phyloP scores from a whole-genome alignment of 2,113 vertebrate species.

The Syngnathus scovelli region DNA sequence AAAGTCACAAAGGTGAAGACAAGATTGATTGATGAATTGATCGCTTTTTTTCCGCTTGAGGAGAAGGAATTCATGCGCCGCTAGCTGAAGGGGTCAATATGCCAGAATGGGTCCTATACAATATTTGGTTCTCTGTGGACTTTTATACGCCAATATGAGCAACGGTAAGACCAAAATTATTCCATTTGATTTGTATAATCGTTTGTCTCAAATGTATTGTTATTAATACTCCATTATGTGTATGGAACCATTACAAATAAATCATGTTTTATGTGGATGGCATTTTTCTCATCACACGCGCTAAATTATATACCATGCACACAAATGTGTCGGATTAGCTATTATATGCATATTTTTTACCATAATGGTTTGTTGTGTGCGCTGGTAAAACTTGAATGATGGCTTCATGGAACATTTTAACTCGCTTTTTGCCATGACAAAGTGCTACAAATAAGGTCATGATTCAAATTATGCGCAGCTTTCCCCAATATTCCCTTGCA shows the following conservation, averaged over 20 bases:
- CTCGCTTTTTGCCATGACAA: neutral
- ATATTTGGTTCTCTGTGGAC: constrained; percentile 69
- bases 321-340: neutral
- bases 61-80: constrained; percentile 58
- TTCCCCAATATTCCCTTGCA: constrained; percentile 1
- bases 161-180: constrained; percentile 49
- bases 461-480: neutral
- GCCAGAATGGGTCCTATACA: constrained; percentile 72
- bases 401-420: neutral
- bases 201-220: neutral
- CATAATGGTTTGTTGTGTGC: neutral
- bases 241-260: too few species aligned
- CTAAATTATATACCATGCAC: constrained; percentile 14
- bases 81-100: constrained; percentile 63
- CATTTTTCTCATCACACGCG: neutral
- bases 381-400: neutral
- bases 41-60: constrained; percentile 30
- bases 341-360: neutral
- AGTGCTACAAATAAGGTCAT: constrained; percentile 1
- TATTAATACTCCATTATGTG: neutral
- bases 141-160: constrained; percentile 54
- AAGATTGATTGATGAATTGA: constrained; percentile 28
- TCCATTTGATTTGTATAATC: neutral
- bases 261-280: too few species aligned
- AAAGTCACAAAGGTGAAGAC: constrained; percentile 34